Evolutionary conservation across 2,888 invertebrate species (phyloP).

Genomic region (Tethea ocularis): DNA sequence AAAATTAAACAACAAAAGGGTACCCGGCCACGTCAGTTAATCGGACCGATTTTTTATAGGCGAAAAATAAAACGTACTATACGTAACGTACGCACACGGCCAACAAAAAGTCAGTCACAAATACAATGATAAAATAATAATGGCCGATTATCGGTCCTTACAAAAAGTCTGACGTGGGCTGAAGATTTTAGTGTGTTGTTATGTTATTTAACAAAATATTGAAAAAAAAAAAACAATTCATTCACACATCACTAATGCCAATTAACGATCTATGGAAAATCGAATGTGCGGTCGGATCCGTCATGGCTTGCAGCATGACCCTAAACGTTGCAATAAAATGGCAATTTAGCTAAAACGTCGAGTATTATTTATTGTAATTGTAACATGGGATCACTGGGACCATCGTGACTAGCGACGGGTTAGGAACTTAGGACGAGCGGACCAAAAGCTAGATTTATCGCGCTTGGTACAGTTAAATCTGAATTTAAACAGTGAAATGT

Average conservation of each 20-base stretch:
- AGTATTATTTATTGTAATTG: conserved; percentile 57
- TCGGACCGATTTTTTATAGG: too few relatives aligned
- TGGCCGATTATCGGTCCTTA: too few relatives aligned
- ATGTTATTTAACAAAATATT: too few relatives aligned
- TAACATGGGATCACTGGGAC: conserved; percentile 38
- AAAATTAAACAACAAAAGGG: too few relatives aligned
- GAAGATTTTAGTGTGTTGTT: too few relatives aligned
- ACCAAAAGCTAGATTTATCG: conserved; percentile 25
- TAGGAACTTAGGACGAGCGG: neutral
- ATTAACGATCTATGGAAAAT: conserved; percentile 8
- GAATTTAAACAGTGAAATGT: neutral
- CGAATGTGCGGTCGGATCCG: conserved; percentile 30
- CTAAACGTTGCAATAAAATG: conserved; percentile 34
- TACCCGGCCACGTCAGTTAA: too few relatives aligned
- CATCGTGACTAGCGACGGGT: conserved; percentile 30
- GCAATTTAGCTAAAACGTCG: conserved; percentile 43
- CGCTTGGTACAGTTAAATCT: conserved; percentile 17
- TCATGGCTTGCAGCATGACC: conserved; percentile 22
- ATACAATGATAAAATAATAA: too few relatives aligned
- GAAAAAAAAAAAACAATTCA: too few relatives aligned
- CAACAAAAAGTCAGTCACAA: too few relatives aligned
- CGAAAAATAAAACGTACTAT: too few relatives aligned
- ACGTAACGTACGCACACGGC: too few relatives aligned
- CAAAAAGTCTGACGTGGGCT: too few relatives aligned
- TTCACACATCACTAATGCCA: neutral